These are phyloP conservation scores for Magallana ariakensis DNA, from an alignment of 1,140 invertebrate genomes.

Conservation along the genomic window DNA sequence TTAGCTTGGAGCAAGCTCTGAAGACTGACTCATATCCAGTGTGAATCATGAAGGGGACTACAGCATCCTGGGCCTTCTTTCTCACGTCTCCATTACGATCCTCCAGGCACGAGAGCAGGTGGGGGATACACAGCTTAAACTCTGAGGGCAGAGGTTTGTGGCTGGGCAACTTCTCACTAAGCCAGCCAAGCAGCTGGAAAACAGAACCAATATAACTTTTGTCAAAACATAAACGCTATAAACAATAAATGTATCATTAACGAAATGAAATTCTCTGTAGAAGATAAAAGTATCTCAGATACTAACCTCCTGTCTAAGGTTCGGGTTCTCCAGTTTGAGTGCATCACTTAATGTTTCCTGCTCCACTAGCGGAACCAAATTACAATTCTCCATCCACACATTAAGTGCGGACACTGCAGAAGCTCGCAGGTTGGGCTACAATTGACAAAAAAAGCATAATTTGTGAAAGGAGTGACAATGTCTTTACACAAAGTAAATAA, in stretches of 20 bases:
- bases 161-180: slow-evolving; percentile 88
- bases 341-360: slow-evolving; percentile 93
- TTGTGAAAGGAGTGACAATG: too few relatives aligned
- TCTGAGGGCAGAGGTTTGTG: slow-evolving; percentile 86
- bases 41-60: slow-evolving; percentile 96
- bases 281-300: too few relatives aligned
- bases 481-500: too few relatives aligned
- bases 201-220: not conserved
- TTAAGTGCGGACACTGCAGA: slow-evolving; percentile 90
- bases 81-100: slow-evolving; percentile 95
- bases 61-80: slow-evolving; percentile 92
- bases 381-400: slow-evolving; percentile 88
- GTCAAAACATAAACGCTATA: too few relatives aligned
- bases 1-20: slow-evolving; percentile 79
- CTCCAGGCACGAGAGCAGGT: slow-evolving; percentile 91
- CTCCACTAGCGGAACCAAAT: slow-evolving; percentile 88
- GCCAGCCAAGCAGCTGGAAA: slow-evolving; percentile 87
- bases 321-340: slow-evolving; percentile 90
- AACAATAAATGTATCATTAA: too few relatives aligned
- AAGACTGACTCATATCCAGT: slow-evolving; percentile 91
- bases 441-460: not conserved
- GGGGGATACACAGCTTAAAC: slow-evolving; percentile 87
- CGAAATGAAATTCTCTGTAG: too few relatives aligned
- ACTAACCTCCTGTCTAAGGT: slow-evolving; percentile 85
- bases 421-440: slow-evolving; percentile 87